These are phyloP conservation scores for Acanthurus leucopareius DNA, from an alignment of 2,797 vertebrate species.

Conservation along the genomic window DNA sequence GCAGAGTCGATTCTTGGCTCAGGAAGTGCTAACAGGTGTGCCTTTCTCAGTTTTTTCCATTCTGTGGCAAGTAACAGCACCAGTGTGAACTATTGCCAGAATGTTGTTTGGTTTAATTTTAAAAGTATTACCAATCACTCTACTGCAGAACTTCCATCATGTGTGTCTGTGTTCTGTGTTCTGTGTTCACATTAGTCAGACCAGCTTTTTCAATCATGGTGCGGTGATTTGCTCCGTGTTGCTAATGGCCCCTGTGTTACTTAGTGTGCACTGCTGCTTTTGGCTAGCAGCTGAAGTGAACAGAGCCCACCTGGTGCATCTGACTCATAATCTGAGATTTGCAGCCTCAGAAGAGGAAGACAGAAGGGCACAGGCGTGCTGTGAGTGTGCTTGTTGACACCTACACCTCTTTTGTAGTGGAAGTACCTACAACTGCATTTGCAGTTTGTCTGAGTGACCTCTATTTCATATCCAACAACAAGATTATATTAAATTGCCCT, in stretches of 20 bases:
- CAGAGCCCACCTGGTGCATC: slow-evolving; percentile 74
- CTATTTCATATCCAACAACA: not conserved
- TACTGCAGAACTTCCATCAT: slow-evolving; percentile 11
- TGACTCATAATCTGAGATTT: slow-evolving; percentile 79
- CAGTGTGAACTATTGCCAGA: slow-evolving; percentile 17
- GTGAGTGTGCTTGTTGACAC: slow-evolving; percentile 62
- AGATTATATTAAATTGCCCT: not conserved
- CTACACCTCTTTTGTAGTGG: slow-evolving; percentile 22
- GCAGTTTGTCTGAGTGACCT: not conserved
- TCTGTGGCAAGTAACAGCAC: slow-evolving; percentile 22
- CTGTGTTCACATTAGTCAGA: not conserved
- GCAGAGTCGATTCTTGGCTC: slow-evolving; percentile 70
- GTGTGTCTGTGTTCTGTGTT: too few relatives aligned
- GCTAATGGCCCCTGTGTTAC: slow-evolving; percentile 29
- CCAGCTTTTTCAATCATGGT: slow-evolving; percentile 25
- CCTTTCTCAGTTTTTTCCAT: slow-evolving; percentile 63
- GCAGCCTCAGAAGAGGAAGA: slow-evolving; percentile 65
- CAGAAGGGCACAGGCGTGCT: slow-evolving; percentile 63
- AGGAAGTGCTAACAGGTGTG: slow-evolving; percentile 69
- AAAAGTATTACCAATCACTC: not conserved
- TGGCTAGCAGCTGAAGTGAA: slow-evolving; percentile 70
- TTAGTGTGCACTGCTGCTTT: slow-evolving; percentile 51
- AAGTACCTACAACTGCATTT: slow-evolving; percentile 9
- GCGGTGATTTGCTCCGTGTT: slow-evolving; percentile 28
- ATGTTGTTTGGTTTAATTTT: slow-evolving; percentile 4